Evolutionary conservation across 1,140 invertebrate species (phyloP).

Genomic region (Dryas iulia): DNA sequence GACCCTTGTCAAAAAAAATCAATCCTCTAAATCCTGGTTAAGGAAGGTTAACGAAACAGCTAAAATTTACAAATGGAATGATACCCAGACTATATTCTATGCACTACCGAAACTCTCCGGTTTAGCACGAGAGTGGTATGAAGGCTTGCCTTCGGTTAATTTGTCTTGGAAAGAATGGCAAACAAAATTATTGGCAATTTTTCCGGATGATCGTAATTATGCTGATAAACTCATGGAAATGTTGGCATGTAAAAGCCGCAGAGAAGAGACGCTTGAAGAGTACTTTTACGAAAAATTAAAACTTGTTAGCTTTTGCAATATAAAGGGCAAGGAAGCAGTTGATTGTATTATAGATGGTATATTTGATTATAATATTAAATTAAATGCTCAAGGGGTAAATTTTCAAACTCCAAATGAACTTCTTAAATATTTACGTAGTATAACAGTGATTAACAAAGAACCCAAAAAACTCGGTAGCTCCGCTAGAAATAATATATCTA

Average conservation of each 20-base stretch:
- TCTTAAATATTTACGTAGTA: conserved; percentile 1
- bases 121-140: conserved; percentile 10
- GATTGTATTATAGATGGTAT: conserved; percentile 26
- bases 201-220: conserved; percentile 22
- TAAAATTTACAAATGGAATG: conserved; percentile 12
- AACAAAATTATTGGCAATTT: conserved; percentile 7
- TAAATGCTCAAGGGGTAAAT: conserved; percentile 10
- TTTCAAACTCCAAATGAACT: conserved; percentile 9
- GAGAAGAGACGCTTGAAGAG: conserved; percentile 11
- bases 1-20: conserved; percentile 12
- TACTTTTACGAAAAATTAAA: conserved; percentile 23
- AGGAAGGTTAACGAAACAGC: conserved; percentile 17
- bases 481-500: not conserved
- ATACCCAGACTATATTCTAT: conserved; percentile 6
- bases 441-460: not conserved
- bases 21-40: conserved; percentile 9
- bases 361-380: conserved; percentile 8
- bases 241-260: conserved; percentile 3
- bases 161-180: conserved; percentile 18
- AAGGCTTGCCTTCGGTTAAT: conserved; percentile 2
- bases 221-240: conserved; percentile 11
- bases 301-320: conserved; percentile 6
- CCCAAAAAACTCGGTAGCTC: not conserved
- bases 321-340: too few species aligned
- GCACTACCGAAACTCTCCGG: conserved; percentile 14